phyloP scores from a whole-genome alignment of 2,113 vertebrate species.

The Atherinomorus stipes region DNA sequence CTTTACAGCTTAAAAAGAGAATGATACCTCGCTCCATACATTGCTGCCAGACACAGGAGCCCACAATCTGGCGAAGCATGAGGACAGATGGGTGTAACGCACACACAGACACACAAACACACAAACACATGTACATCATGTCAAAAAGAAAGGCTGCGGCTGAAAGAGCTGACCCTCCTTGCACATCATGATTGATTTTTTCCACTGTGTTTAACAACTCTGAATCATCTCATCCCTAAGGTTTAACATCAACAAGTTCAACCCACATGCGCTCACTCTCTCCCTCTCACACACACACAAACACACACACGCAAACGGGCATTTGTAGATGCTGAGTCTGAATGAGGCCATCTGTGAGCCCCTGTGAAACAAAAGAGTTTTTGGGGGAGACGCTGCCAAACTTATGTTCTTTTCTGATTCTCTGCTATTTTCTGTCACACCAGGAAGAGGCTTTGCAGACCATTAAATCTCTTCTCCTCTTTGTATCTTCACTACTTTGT shows the following conservation, averaged over 20 bases:
- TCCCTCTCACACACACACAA: constrained; percentile 10
- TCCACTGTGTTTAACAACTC: constrained; percentile 33
- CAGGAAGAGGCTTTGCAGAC: constrained; percentile 24
- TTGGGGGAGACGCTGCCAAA: constrained; percentile 43
- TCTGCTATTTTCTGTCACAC: constrained; percentile 41
- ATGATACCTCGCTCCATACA: constrained; percentile 28
- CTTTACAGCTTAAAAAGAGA: constrained; percentile 30
- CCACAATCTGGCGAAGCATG: constrained; percentile 49
- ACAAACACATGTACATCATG: constrained; percentile 32
- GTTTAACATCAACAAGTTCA: constrained; percentile 32
- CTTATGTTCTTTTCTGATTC: constrained; percentile 39
- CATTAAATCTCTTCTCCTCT: constrained; percentile 14
- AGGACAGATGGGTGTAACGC: constrained; percentile 58
- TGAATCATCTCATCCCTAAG: constrained; percentile 27
- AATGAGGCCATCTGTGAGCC: constrained; percentile 81
- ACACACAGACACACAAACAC: constrained; percentile 25
- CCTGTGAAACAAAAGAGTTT: constrained; percentile 71
- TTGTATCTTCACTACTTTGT: neutral
- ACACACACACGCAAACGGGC: neutral
- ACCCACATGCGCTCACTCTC: constrained; percentile 9
- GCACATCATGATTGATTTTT: constrained; percentile 63
- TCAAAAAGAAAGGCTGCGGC: constrained; percentile 17
- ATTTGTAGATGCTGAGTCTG: constrained; percentile 33
- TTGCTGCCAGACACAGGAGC: constrained; percentile 31
- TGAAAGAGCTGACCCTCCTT: constrained; percentile 22